Conservation (phyloP, 2,797 vertebrate genomes). For the Avahi laniger region DNA sequence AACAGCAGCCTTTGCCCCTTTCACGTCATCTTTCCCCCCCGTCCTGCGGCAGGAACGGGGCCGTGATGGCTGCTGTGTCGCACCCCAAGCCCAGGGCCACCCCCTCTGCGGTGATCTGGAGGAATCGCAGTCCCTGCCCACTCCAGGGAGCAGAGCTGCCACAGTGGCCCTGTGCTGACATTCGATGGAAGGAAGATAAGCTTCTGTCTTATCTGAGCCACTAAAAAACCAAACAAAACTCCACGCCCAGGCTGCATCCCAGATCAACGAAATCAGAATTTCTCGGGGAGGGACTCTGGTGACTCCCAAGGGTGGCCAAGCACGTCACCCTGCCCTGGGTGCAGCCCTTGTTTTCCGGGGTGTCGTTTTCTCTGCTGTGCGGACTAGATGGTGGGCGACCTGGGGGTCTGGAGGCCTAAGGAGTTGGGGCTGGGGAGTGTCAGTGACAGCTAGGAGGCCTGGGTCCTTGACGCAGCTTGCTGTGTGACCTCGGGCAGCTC, state of each 20-base stretch:
- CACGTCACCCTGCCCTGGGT: neutral
- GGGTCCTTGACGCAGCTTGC: neutral
- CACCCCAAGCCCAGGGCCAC: neutral
- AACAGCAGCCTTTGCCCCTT: neutral
- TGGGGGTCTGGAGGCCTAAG: neutral
- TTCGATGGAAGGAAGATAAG: neutral
- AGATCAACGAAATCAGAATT: neutral
- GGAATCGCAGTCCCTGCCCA: neutral
- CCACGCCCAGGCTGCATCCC: neutral
- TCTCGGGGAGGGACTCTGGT: neutral
- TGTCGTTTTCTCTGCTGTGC: neutral
- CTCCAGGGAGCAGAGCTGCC: neutral
- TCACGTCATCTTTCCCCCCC: neutral
- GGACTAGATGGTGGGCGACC: neutral
- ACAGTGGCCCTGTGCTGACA: neutral
- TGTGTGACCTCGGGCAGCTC: conserved; percentile 31
- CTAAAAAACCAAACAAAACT: neutral
- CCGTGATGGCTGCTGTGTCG: accelerated
- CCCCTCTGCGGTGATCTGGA: neutral
- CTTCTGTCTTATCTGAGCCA: neutral
- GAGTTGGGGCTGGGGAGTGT: neutral
- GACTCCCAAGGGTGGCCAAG: neutral
- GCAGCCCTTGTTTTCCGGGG: neutral
- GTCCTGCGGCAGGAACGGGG: neutral
- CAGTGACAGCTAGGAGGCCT: neutral